Conservation (phyloP, 2,797 vertebrate species). For the Leontocebus nigricollis region DNA sequence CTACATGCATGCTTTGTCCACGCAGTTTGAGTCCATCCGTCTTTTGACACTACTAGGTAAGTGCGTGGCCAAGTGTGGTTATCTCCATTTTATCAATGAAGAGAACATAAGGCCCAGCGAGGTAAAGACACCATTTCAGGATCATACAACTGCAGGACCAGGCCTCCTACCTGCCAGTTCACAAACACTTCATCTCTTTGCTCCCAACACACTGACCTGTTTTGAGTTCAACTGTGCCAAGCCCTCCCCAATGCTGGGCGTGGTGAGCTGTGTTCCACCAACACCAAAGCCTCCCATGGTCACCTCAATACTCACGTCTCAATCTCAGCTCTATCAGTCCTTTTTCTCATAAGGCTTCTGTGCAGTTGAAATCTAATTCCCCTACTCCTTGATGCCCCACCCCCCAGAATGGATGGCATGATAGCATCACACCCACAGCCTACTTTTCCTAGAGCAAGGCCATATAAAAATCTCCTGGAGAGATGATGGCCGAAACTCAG, state of each 20-base stretch:
- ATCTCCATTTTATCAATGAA: neutral
- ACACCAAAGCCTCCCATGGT: fast-evolving
- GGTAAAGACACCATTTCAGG: neutral
- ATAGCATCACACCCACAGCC: neutral
- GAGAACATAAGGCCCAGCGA: neutral
- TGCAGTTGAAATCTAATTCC: neutral
- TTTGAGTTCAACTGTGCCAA: neutral
- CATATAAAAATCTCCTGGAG: neutral
- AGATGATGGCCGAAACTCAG: neutral
- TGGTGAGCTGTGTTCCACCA: neutral
- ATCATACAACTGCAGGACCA: neutral
- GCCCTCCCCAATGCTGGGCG: neutral
- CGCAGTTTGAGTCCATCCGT: neutral
- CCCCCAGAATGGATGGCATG: neutral
- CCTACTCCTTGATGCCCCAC: neutral
- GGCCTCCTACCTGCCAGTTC: neutral
- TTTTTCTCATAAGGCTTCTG: neutral
- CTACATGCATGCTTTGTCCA: fast-evolving
- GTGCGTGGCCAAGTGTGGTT: neutral
- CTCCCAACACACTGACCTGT: neutral
- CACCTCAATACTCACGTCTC: neutral
- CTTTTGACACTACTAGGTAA: neutral
- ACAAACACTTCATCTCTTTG: neutral
- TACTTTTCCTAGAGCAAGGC: neutral
- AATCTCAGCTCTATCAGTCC: neutral